A percentile compares a stretch with the other conserved stretches of the same genome.
Conservation (phyloP, 2,888 invertebrate species). For the Xanthia icteritia region DNA sequence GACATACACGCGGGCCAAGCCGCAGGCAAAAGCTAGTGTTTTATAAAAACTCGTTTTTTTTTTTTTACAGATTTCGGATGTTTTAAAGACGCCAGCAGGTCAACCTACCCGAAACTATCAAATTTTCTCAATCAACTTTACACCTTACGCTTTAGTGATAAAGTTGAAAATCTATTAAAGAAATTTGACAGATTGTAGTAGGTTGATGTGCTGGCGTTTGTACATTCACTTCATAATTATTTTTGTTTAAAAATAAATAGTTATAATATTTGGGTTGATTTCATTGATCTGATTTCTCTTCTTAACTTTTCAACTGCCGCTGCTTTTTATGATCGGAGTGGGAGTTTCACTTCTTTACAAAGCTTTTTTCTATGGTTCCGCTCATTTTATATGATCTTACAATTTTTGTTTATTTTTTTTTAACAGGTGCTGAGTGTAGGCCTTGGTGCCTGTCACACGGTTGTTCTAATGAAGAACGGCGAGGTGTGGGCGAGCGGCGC, state of each 20-base stretch:
- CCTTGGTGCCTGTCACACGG: slow-evolving; percentile 94
- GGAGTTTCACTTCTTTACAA: background rate
- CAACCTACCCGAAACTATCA: too few species aligned
- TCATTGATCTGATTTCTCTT: background rate
- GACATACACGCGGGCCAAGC: too few species aligned
- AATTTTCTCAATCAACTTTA: too few species aligned
- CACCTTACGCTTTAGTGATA: too few species aligned
- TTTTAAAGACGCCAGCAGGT: too few species aligned
- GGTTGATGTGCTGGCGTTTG: too few species aligned
- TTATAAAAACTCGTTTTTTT: too few species aligned
- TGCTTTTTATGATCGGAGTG: background rate
- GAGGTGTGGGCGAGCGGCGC: slow-evolving; percentile 93
- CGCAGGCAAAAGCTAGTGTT: too few species aligned
- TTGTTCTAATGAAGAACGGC: slow-evolving; percentile 92
- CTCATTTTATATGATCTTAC: background rate
- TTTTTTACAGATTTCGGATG: background rate
- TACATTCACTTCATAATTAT: background rate
- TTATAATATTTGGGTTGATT: background rate
- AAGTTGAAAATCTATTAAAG: too few species aligned
- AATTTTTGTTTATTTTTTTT: too few species aligned
- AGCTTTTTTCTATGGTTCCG: too few species aligned
- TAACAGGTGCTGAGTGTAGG: slow-evolving; percentile 83
- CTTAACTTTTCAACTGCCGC: background rate
- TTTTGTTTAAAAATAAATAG: background rate
- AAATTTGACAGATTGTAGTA: too few species aligned